Conservation (phyloP, 2,113 vertebrate genomes). For the Macquaria australasica region DNA sequence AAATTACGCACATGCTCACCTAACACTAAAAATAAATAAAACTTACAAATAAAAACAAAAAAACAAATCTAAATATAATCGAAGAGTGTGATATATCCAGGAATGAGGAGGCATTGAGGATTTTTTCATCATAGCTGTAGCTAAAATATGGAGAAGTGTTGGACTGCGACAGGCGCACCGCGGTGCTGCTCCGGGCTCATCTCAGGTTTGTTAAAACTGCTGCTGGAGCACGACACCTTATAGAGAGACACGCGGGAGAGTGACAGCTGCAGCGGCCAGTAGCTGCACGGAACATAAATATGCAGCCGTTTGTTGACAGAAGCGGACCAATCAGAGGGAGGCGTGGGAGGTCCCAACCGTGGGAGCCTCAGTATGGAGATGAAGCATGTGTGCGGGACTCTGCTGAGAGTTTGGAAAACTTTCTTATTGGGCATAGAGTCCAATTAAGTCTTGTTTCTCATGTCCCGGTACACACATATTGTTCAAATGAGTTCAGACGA, state of each 20-base stretch:
- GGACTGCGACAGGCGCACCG: slow-evolving; percentile 38
- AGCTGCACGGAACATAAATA: background rate
- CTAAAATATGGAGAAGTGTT: background rate
- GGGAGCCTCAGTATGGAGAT: slow-evolving; percentile 56
- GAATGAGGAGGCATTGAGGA: slow-evolving; percentile 25
- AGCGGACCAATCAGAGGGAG: slow-evolving; percentile 73
- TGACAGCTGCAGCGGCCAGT: slow-evolving; percentile 70
- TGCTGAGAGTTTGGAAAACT: slow-evolving; percentile 68
- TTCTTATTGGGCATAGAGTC: slow-evolving; percentile 42
- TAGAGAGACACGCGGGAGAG: slow-evolving; percentile 55
- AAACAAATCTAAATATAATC: background rate
- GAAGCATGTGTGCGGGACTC: slow-evolving; percentile 27
- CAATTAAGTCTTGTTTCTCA: slow-evolving; percentile 34
- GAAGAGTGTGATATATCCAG: slow-evolving; percentile 42
- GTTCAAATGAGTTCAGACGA: background rate
- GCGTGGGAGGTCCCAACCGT: slow-evolving; percentile 60
- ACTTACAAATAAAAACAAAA: slow-evolving; percentile 1
- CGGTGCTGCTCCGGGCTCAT: slow-evolving; percentile 52
- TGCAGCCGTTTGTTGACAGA: slow-evolving; percentile 61
- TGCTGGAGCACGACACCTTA: slow-evolving; percentile 62
- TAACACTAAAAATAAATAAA: slow-evolving; percentile 32
- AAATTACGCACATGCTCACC: slow-evolving; percentile 65
- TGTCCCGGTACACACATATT: background rate
- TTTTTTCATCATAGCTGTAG: slow-evolving; percentile 53
- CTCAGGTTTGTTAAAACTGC: slow-evolving; percentile 57